Evolutionary conservation across 2,113 vertebrate genomes (phyloP).

Genomic region (Sprattus sprattus): DNA sequence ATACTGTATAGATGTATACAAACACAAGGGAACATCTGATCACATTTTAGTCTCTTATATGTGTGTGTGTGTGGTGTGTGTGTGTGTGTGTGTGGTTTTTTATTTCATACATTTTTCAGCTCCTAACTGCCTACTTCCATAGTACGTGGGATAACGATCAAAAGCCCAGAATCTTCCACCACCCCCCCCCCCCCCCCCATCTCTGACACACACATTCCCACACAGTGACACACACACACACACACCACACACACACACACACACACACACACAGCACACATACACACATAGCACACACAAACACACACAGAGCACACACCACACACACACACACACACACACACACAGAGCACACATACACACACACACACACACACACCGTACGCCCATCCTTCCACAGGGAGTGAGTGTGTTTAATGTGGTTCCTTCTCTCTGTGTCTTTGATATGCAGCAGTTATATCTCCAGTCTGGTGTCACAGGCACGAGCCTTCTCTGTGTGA

Average conservation of each 20-base stretch:
- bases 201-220: neutral
- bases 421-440: neutral
- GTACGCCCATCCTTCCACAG: neutral
- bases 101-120: neutral
- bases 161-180: neutral
- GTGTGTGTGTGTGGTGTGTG: neutral
- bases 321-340: neutral
- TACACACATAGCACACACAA: slow-evolving; percentile 2
- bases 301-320: neutral
- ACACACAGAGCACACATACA: neutral
- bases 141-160: slow-evolving; percentile 10
- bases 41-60: neutral
- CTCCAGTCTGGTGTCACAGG: neutral
- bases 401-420: neutral
- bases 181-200: neutral
- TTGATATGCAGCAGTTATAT: slow-evolving; percentile 2
- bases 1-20: too few species aligned
- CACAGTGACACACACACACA: neutral
- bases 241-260: neutral
- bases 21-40: neutral
- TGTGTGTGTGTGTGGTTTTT: neutral
- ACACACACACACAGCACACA: slow-evolving; percentile 10
- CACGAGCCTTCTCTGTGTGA: neutral
- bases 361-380: slow-evolving; percentile 2
- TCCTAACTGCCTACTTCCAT: neutral